Base-by-base conservation (phyloP, 2,888 invertebrate genomes). In the Chymomyza amoena region DNA sequence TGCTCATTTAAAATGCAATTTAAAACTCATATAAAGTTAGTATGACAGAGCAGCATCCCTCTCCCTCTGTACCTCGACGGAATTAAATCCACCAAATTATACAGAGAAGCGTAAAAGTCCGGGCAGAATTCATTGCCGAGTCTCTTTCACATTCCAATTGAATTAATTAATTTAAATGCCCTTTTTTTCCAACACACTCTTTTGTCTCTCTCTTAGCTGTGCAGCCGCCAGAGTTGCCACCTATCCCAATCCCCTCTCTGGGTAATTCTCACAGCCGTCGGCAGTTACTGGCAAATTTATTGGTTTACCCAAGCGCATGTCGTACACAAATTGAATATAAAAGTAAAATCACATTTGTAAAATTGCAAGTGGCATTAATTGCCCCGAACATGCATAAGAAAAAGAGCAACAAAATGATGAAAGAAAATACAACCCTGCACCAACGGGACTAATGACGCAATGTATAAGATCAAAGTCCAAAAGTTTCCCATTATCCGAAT, bases 131-230 rank as follows among this genome's bases (percentile, higher is more conserved):
- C 39, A 45, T 45, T 45, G 39, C 39, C 39, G 39, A 45, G 39
- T 45, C 39, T 13, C 39, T 45, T 45, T 70, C 62, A 82, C 71
- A 69, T 69, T 72, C 77, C 81, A 80, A 85, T 78, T 83, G 83
- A 76, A 85, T 81, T 85, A 85, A 85, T 81, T 85, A 81, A 78
- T 75, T 78, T 75, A 80, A 72, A 85, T 78, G 71, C 71, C 52
- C 16, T 69, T 73, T 73, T 20, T 76, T 71, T 20, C 69, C n/a
- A 66, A 45, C 39, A 45, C 39, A 1, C 75, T 64, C 50, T 64
- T 59, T 57, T 28, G 28, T 57, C 13, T 13, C 32, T 32, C 7
- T n/a, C n/a, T n/a, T n/a, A n/a, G 32, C 32, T 32, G 7, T 7
- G 18, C 54, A n/a, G 16, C 4, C 54, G 15, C 54, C 18, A 25